Evolutionary conservation across 2,797 vertebrate species (phyloP), one percentile per base, ranked within the genome.

Genomic region (Apogon talboti): DNA sequence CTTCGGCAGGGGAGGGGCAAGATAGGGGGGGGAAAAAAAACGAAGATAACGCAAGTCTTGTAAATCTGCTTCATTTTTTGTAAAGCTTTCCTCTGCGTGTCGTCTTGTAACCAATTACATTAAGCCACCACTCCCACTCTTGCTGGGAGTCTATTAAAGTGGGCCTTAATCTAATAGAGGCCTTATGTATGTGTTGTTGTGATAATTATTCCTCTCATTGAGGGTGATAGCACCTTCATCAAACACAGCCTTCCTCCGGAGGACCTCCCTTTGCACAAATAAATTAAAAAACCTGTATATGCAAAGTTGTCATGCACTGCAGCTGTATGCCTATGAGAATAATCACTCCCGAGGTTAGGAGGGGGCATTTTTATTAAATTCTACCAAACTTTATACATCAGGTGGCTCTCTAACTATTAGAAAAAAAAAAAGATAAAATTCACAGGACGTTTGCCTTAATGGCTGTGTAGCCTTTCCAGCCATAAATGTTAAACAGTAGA

Each of bases 171-270:
- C 79, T 89, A 87, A 91, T 91, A 76, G 76, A 87, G 71, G 80
- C 79, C 79, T 85, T 83, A 87, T 82, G 77, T 85, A 85, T 89
- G 79, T 84, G 87, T 88, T 89, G 83, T 89, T 87, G 78, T 81
- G 77, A 87, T 90, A 91, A 92, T 92, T 87, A 90, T 87, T 89
- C 72, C 79, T 88, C 76, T 90, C 76, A 91, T 86, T 90, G 79
- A 87, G 63, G 82, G 61, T 82, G 88, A 92, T 89, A 53, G 88
- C 86, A 87, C 76, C 88, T 91, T 90, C 79, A 90, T 92, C 89
- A 92, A 87, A 77, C 75, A 57, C 73, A 66, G 84, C 42, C 63
- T 19, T 70, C 50, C 54, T 74, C 54, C 64, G 11, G 41, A 81
- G 53, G 76, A 83, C 79, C 83, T 83, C 77, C 85, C 79, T n/a